Conservation (phyloP, 2,888 invertebrate species). For the Coleophora flavipennella region DNA sequence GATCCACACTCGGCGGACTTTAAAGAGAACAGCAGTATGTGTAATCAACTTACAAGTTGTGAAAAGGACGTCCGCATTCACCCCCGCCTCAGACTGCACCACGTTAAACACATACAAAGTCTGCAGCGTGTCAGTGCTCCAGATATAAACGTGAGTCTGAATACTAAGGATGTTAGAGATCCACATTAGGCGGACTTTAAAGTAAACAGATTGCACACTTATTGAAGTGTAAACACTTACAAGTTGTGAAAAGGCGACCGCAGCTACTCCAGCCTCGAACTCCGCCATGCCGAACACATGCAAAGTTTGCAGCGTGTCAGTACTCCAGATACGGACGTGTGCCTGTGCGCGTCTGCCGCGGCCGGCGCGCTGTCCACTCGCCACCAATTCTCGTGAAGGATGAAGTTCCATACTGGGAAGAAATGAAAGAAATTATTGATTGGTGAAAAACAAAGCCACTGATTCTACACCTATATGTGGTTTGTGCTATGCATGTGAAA, state of each 20-base stretch:
- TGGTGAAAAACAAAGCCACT: too few relatives aligned
- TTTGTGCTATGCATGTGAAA: too few relatives aligned
- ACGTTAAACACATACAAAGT: background rate
- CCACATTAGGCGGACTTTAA: too few relatives aligned
- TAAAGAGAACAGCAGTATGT: too few relatives aligned
- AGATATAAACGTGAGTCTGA: slow-evolving; percentile 84
- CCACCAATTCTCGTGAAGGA: slow-evolving; percentile 89
- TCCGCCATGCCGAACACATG: slow-evolving; percentile 94
- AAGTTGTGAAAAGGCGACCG: slow-evolving; percentile 90
- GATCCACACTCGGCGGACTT: too few relatives aligned
- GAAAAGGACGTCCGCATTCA: slow-evolving; percentile 91
- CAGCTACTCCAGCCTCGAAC: slow-evolving; percentile 88
- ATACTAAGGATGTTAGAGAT: background rate
- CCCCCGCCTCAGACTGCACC: slow-evolving; percentile 68
- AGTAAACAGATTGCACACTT: too few relatives aligned
- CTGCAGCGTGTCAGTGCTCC: background rate
- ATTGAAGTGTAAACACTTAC: too few relatives aligned
- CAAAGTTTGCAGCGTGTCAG: slow-evolving; percentile 88
- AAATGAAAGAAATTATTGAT: background rate
- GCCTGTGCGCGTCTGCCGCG: slow-evolving; percentile 88
- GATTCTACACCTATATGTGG: too few relatives aligned
- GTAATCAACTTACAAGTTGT: slow-evolving; percentile 80
- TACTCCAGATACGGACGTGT: slow-evolving; percentile 94
- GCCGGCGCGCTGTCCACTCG: slow-evolving; percentile 90
- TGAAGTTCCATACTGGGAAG: slow-evolving; percentile 86